phyloP scores from a whole-genome alignment of 2,888 invertebrate genomes.

The Ectemnius cavifrons region DNA sequence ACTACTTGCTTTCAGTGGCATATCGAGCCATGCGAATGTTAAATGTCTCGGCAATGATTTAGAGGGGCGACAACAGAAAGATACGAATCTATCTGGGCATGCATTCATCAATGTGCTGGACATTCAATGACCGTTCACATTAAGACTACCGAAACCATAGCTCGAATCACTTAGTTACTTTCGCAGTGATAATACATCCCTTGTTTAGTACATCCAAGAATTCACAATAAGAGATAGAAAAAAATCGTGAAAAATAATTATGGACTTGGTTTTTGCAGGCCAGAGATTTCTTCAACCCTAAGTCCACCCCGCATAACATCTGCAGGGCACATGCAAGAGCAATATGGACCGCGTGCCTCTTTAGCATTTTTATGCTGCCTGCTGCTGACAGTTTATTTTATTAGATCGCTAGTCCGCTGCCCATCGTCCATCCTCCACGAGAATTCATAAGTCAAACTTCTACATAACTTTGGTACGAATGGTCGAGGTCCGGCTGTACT shows the following conservation, averaged over 20 bases:
- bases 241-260: no score
- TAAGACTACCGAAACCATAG: background rate
- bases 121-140: conserved; percentile 25
- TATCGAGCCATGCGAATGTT: conserved; percentile 57
- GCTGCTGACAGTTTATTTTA: conserved; percentile 78
- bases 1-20: conserved; percentile 34
- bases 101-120: conserved; percentile 58
- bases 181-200: no score
- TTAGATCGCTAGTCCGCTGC: conserved; percentile 68
- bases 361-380: conserved; percentile 78
- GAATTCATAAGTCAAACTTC: conserved; percentile 63
- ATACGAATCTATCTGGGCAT: conserved; percentile 59
- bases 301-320: conserved; percentile 43
- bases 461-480: conserved; percentile 27
- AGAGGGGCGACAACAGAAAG: conserved; percentile 63
- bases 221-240: no score
- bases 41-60: conserved; percentile 76
- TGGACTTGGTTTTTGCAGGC: no score
- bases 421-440: conserved; percentile 66
- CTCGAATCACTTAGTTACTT: no score
- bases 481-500: conserved; percentile 8
- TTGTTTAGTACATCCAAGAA: no score
- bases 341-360: conserved; percentile 68
- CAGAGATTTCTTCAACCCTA: conserved; percentile 4
- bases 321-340: conserved; percentile 60